Evolutionary conservation across 2,797 vertebrate species (phyloP).

Genomic region (Syngnathus acus): DNA sequence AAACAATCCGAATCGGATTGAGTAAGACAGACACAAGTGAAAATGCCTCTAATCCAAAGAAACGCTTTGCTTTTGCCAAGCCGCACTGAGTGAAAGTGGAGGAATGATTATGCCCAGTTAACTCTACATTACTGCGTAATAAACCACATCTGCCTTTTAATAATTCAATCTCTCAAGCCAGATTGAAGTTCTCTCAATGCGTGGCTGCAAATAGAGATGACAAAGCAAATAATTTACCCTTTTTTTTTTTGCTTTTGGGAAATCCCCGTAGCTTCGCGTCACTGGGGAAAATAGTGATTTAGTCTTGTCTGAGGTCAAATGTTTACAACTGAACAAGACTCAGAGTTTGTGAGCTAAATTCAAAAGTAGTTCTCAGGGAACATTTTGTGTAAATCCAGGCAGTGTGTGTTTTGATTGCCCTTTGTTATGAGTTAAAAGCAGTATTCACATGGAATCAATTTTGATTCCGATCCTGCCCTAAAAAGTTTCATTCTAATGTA

Average conservation of each 20-base stretch:
- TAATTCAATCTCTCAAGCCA: conserved; percentile 2
- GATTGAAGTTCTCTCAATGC: not conserved
- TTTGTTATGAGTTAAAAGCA: not conserved
- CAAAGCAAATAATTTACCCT: conserved; percentile 13
- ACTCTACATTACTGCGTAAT: not conserved
- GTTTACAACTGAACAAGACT: conserved; percentile 53
- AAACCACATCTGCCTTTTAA: conserved; percentile 15
- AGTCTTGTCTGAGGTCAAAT: conserved; percentile 50
- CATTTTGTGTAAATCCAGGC: not conserved
- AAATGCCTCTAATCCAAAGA: conserved; percentile 4
- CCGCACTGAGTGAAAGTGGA: conserved; percentile 9
- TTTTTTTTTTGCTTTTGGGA: conserved; percentile 44
- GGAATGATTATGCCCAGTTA: not conserved
- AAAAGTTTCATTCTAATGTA: not conserved
- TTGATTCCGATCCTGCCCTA: not conserved
- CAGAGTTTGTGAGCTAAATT: conserved; percentile 42
- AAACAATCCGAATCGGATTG: not conserved
- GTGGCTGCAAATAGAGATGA: conserved; percentile 9
- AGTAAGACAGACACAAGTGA: not conserved
- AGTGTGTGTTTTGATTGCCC: not conserved
- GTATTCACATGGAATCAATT: not conserved
- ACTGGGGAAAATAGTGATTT: conserved; percentile 48
- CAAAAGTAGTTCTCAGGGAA: conserved; percentile 19
- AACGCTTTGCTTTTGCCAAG: conserved; percentile 1
- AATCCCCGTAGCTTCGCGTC: conserved; percentile 45